These are phyloP conservation scores for Microtus obscurus DNA, from an alignment of 2,797 vertebrate genomes.

Conservation along the genomic window DNA sequence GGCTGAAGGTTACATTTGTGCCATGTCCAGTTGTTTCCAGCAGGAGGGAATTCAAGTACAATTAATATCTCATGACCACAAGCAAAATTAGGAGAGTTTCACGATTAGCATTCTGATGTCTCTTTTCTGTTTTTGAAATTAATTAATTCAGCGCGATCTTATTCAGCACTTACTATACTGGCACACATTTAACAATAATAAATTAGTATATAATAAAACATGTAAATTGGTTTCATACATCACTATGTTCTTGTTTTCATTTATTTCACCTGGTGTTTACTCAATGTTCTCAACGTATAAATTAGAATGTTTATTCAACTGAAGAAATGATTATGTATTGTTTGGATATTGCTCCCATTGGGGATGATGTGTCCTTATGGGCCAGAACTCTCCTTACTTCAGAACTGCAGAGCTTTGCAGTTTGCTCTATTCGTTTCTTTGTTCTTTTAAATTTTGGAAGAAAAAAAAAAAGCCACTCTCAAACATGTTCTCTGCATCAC, in stretches of 20 bases:
- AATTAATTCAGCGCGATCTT: conserved; percentile 39
- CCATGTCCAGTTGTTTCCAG: conserved; percentile 12
- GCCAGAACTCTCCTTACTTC: conserved; percentile 15
- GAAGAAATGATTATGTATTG: conserved; percentile 24
- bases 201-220: conserved; percentile 25
- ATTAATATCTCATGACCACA: conserved; percentile 44
- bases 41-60: neutral
- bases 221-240: conserved; percentile 27
- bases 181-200: conserved; percentile 39
- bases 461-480: conserved; percentile 30
- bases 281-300: conserved; percentile 53
- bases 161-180: conserved; percentile 19
- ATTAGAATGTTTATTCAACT: conserved; percentile 47
- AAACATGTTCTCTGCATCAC: conserved; percentile 60
- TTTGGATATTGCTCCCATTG: neutral
- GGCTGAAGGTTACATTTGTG: conserved; percentile 19
- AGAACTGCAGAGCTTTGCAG: neutral
- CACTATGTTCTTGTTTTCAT: conserved; percentile 12
- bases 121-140: conserved; percentile 41
- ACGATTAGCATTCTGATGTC: conserved; percentile 33
- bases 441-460: conserved; percentile 60
- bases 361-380: neutral
- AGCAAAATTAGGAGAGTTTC: conserved; percentile 49
- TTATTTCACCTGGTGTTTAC: conserved; percentile 56
- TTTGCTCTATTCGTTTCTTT: conserved; percentile 58